Conservation (phyloP, 2,888 invertebrate species). For the Romanomermis culicivorax region DNA sequence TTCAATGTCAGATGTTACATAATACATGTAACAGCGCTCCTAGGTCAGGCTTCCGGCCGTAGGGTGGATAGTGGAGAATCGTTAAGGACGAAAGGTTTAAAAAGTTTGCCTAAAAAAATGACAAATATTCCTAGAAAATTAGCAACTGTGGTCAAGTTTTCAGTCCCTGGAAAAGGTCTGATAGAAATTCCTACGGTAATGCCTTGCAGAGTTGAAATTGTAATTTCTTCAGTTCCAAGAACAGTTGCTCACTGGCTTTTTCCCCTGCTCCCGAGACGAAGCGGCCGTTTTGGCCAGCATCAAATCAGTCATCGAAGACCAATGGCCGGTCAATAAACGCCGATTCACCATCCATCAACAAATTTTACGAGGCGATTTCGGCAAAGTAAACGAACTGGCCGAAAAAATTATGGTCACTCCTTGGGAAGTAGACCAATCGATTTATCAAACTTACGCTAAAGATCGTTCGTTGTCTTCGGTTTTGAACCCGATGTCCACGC, state of each 20-base stretch:
- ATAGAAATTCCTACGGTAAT: no score
- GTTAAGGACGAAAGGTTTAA: no score
- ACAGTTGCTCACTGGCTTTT: slow-evolving; percentile 38
- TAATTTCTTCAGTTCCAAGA: slow-evolving; percentile 38
- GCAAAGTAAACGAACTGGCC: slow-evolving; percentile 24
- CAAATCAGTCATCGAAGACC: slow-evolving; percentile 41
- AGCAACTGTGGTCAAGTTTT: no score
- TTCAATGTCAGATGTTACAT: no score
- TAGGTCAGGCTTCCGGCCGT: no score
- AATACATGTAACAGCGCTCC: no score
- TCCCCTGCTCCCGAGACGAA: slow-evolving; percentile 43
- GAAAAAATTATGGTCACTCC: slow-evolving; percentile 28
- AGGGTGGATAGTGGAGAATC: no score
- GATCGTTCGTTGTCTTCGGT: not conserved
- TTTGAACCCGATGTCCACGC: no score
- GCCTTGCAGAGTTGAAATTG: no score
- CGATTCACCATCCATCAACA: slow-evolving; percentile 25
- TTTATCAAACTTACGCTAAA: slow-evolving; percentile 19
- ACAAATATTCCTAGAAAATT: no score
- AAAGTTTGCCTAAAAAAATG: no score
- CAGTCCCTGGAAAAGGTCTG: no score
- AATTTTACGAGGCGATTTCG: slow-evolving; percentile 26
- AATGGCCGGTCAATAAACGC: slow-evolving; percentile 30
- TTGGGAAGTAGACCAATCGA: slow-evolving; percentile 24
- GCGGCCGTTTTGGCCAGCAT: slow-evolving; percentile 42